These are phyloP conservation scores for Mylabris phalerata DNA, from an alignment of 1,140 invertebrate species.

Conservation along the genomic window DNA sequence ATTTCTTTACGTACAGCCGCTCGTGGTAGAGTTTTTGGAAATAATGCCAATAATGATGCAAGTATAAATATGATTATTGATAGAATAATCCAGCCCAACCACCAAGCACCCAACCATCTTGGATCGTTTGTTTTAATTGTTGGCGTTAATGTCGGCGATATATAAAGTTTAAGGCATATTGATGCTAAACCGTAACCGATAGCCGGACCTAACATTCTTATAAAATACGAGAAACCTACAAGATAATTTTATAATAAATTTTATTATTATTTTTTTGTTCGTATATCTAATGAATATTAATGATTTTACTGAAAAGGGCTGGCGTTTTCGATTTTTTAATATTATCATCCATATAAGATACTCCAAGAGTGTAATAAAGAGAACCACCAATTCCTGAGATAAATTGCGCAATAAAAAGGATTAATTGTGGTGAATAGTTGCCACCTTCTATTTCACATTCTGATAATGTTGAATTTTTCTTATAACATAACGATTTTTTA, in stretches of 20 bases:
- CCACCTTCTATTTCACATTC: conserved; percentile 52
- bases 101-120: conserved; percentile 72
- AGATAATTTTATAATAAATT: conserved; percentile 18
- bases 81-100: conserved; percentile 69
- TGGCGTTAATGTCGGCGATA: conserved; percentile 60
- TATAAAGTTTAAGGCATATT: conserved; percentile 60
- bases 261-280: neutral
- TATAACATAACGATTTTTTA: conserved; percentile 41
- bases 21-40: conserved; percentile 58
- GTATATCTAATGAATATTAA: neutral
- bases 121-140: conserved; percentile 62
- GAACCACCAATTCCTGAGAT: conserved; percentile 61
- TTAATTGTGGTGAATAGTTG: conserved; percentile 51
- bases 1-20: conserved; percentile 49
- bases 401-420: conserved; percentile 58
- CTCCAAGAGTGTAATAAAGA: conserved; percentile 58
- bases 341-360: conserved; percentile 67
- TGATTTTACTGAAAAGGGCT: conserved; percentile 53
- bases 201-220: conserved; percentile 64
- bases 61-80: conserved; percentile 57
- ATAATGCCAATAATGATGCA: conserved; percentile 55
- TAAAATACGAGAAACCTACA: conserved; percentile 59
- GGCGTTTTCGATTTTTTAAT: conserved; percentile 64
- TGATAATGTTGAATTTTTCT: conserved; percentile 25
- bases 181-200: conserved; percentile 65